Base-by-base conservation (phyloP, 1,140 invertebrate species). In the Zaprionus ghesquierei region DNA sequence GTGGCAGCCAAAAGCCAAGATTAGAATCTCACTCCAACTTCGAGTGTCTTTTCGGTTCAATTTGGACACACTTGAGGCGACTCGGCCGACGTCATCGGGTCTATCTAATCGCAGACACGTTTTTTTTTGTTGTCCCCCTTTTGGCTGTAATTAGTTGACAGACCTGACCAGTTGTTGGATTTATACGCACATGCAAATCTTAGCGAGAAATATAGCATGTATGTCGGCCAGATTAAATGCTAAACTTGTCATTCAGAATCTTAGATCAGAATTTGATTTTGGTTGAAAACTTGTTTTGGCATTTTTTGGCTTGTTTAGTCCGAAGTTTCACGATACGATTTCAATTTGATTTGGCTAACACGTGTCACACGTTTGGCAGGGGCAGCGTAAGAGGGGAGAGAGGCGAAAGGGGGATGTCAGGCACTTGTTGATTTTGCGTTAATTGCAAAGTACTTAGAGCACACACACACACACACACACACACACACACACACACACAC, bases 121-220 rank as follows among this genome's bases (percentile, higher is more conserved):
- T 41, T 35, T 41, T 33, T 53, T 53, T 60, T 20, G 9, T 51
- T 65, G 59, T 61, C 6, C 15, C 29, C 15, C 31, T 50, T 22
- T n/a, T n/a, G n/a, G 59, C 18, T 38, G 64, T 78, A 86, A 85
- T 85, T 86, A 85, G 78, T 73, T 69, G 49, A 78, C 75, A 60
- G 60, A 73, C 58, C 69, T 35, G 60, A 35, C 53, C 66, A 58
- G 27, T 33, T 15, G n/a, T 35, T 25, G 41, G 31, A 55, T 49
- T 62, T 33, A 29, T 29, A 8, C 50, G 49, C 55, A n/a, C n/a
- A 71, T 75, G 60, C 29, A 63, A 79, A 71, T 76, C 61, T 58
- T 63, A 44, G 22, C 25, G 46, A 44, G 56, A 60, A 41, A 20
- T n/a, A 25, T 2, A 46, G 25, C 13, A 18, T 22, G 20, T 29